Base-by-base conservation (phyloP, 2,888 invertebrate species). In the Cerastis rubricosa region DNA sequence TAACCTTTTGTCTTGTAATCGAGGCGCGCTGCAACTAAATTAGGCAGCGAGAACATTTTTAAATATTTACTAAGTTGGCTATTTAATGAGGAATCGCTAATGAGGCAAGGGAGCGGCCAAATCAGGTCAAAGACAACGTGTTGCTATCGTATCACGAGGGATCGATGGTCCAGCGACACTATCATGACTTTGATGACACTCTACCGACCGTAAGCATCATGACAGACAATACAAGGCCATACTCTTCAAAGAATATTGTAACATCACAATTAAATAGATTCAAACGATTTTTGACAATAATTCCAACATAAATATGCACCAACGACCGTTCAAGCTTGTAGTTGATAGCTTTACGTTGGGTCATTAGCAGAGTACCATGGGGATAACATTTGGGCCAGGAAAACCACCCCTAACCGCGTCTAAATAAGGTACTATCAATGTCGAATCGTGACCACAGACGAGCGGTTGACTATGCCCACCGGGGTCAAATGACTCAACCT, bases 1-100 rank as follows among this genome's bases (percentile, higher is more conserved):
- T 94, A 93, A 93, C 93, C 92, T 92, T 91, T 90, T 90, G 88
- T 89, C 88, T 89, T 88, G 86, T 88, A 89, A 92, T 91, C 85
- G 86, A 89, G 85, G 83, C 83, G 80, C 78, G 81, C 76, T 87
- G 86, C 84, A 87, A 78, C 87, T 61, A 86, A 88, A 90, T 91
- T 90, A 85, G 88, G 85, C 83, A 81, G 79, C 75, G 74, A 80
- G 86, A 89, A 88, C 89, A 89, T 89, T 88, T 91, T 89, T 87
- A 79, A 89, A 89, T 88, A 86, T 81, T 80, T 71, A 79, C 61
- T 29, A 40, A 66, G 69, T 74, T 74, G 63, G 72, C 71, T 79
- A 67, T 76, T 76, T 80, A 80, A 76, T 63, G 71, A 76, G 61
- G 35, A 73, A 80, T 73, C n/a, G 63, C 54, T 63, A 57, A 76